phyloP scores from a whole-genome alignment of 2,797 vertebrate genomes.

The Momotus momota region DNA sequence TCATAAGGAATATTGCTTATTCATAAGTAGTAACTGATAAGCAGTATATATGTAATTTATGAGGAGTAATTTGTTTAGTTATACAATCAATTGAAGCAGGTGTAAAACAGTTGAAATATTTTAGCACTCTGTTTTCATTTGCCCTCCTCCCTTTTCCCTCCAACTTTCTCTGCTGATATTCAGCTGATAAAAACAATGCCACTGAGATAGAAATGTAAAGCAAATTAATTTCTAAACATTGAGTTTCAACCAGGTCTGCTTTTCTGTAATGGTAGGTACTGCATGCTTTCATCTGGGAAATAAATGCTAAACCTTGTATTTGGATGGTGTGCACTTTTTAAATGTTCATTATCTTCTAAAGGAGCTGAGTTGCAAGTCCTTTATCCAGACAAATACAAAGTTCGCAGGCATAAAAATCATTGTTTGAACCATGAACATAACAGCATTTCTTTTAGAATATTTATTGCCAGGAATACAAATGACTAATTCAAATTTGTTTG shows the following conservation, averaged over 20 bases:
- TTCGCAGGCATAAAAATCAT: neutral
- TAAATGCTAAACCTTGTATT: neutral
- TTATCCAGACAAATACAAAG: neutral
- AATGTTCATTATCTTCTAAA: neutral
- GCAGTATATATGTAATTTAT: neutral
- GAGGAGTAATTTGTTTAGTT: neutral
- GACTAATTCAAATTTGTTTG: neutral
- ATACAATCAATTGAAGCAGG: neutral
- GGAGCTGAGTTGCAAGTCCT: neutral
- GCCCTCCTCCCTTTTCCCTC: neutral
- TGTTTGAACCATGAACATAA: neutral
- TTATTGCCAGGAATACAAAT: neutral
- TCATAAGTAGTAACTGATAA: neutral
- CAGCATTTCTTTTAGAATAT: neutral
- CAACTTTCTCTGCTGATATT: neutral
- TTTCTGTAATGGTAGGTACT: neutral
- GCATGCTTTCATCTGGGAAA: neutral
- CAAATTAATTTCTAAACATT: neutral
- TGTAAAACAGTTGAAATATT: neutral
- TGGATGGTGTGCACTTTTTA: neutral
- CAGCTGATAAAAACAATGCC: neutral
- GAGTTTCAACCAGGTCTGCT: neutral
- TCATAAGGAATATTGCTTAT: neutral
- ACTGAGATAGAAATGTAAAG: neutral
- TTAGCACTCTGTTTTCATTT: neutral